A percentile compares a stretch with the other conserved stretches of the same genome.
phyloP scores from a whole-genome alignment of 2,797 vertebrate genomes.

The Aphelocoma californica region DNA sequence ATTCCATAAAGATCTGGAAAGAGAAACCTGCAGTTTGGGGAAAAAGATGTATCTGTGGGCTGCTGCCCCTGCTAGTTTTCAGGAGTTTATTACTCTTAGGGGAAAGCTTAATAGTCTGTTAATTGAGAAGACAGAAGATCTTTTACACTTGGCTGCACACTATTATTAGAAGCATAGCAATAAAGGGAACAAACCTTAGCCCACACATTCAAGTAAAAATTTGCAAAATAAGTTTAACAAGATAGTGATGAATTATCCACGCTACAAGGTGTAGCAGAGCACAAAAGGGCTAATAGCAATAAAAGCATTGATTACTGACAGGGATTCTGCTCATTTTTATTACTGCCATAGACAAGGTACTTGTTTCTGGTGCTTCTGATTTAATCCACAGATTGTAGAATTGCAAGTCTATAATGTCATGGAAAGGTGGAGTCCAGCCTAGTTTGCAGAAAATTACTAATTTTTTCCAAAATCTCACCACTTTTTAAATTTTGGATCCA shows the following conservation, averaged over 20 bases:
- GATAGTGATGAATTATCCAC: conserved; percentile 17
- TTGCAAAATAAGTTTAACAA: conserved; percentile 54
- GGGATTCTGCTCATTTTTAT: background rate
- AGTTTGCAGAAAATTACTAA: background rate
- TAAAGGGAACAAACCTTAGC: conserved; percentile 64
- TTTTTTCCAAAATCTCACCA: background rate
- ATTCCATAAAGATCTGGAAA: background rate
- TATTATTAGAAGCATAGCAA: conserved; percentile 49
- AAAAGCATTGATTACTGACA: background rate
- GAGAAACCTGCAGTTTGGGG: background rate
- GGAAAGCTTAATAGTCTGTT: conserved; percentile 67
- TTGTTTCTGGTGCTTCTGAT: background rate
- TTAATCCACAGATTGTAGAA: background rate
- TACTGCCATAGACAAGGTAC: background rate
- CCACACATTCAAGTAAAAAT: conserved; percentile 49
- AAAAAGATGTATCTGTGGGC: conserved; percentile 8
- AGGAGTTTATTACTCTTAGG: conserved; percentile 65
- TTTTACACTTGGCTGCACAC: conserved; percentile 60
- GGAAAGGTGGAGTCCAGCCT: background rate
- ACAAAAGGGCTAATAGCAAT: background rate
- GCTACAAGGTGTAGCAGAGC: background rate
- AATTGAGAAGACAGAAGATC: conserved; percentile 70
- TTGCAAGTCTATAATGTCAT: background rate
- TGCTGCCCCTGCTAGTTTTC: conserved; percentile 51
- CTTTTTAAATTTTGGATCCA: background rate